Percentiles rank a stretch among this genome's conserved stretches.
Evolutionary conservation across 2,113 vertebrate genomes (phyloP).

Genomic region (Seriola quinqueradiata): DNA sequence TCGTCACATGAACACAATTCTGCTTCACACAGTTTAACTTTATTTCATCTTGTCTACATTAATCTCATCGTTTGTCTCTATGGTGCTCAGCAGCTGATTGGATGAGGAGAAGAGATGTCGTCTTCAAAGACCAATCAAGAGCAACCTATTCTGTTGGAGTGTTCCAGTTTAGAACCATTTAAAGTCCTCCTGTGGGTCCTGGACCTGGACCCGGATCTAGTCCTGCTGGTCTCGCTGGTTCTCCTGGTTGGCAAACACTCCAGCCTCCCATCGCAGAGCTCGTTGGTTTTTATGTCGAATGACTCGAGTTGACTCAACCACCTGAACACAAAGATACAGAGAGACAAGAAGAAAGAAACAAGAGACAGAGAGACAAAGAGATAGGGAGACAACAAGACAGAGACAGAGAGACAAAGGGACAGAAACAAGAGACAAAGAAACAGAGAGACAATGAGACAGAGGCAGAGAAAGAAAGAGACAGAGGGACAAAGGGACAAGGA

Average conservation of each 20-base stretch:
- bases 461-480: too few species aligned
- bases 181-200: neutral
- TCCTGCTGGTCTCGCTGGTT: conserved; percentile 46
- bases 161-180: conserved; percentile 24
- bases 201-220: too few species aligned
- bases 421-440: neutral
- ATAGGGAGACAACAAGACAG: neutral
- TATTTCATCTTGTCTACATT: neutral
- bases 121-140: conserved; percentile 33
- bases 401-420: neutral
- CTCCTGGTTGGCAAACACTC: conserved; percentile 80
- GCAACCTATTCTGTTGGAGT: neutral
- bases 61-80: neutral
- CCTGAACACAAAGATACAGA: conserved; percentile 72
- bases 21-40: conserved; percentile 3
- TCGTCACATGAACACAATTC: conserved; percentile 7
- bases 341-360: neutral
- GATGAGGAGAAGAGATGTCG: neutral
- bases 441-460: neutral
- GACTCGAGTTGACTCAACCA: conserved; percentile 89
- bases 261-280: conserved; percentile 90
- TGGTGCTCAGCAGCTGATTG: conserved; percentile 21
- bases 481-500: too few species aligned
- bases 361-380: neutral
- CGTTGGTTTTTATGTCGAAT: conserved; percentile 84